Percentiles rank a stretch among this genome's conserved stretches.
These are phyloP conservation scores for Silurus aristotelis DNA, from an alignment of 2,797 vertebrate species.

Conservation along the genomic window DNA sequence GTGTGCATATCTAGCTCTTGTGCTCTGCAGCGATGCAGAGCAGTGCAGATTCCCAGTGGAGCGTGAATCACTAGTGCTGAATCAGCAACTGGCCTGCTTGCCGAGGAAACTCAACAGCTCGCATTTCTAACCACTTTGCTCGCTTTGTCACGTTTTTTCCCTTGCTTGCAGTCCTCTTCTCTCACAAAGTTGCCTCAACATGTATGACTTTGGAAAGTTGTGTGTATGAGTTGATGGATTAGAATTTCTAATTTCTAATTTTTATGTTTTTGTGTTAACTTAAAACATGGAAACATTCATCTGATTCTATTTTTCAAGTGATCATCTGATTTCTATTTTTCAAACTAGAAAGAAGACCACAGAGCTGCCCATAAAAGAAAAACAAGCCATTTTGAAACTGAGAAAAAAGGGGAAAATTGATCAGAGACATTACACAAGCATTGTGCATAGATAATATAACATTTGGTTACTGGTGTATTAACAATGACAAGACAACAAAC, in stretches of 20 bases:
- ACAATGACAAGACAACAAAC: not conserved
- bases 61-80: slow-evolving; percentile 55
- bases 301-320: not conserved
- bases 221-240: not conserved
- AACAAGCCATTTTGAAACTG: not conserved
- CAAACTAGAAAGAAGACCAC: not conserved
- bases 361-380: not conserved
- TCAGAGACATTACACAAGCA: not conserved
- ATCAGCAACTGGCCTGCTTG: slow-evolving; percentile 52
- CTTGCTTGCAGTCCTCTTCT: slow-evolving; percentile 10
- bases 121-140: slow-evolving; percentile 42
- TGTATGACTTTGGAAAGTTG: not conserved
- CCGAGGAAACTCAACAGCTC: slow-evolving; percentile 51
- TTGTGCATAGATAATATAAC: not conserved
- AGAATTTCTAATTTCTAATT: not conserved
- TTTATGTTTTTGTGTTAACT: not conserved
- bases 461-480: not conserved
- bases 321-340: not conserved
- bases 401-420: not conserved
- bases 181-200: slow-evolving; percentile 2
- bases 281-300: not conserved
- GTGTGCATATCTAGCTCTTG: slow-evolving; percentile 33
- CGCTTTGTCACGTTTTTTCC: slow-evolving; percentile 32
- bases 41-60: slow-evolving; percentile 46
- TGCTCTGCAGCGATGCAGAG: slow-evolving; percentile 30